Evolutionary conservation across 2,797 vertebrate species (phyloP).

Genomic region (Poecilia velifera): DNA sequence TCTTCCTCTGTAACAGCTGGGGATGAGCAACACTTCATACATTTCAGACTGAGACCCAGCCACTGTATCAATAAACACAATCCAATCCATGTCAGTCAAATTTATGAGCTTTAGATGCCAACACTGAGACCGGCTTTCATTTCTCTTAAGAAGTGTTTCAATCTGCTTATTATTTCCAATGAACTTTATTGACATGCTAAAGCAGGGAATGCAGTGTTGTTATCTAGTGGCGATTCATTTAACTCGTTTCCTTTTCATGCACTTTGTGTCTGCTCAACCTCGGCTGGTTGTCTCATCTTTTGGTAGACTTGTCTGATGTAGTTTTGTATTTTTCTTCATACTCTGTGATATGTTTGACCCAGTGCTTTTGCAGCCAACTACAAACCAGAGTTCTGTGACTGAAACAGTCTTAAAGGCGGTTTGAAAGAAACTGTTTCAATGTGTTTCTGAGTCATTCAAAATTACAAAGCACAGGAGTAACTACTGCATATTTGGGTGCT

Average conservation of each 20-base stretch:
- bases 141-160: background rate
- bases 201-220: background rate
- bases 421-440: background rate
- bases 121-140: background rate
- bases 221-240: background rate
- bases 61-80: background rate
- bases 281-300: background rate
- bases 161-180: background rate
- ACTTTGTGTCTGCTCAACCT: background rate
- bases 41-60: background rate
- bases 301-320: background rate
- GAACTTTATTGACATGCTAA: background rate
- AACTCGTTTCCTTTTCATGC: background rate
- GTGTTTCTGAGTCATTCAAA: background rate
- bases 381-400: background rate
- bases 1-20: background rate
- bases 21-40: too few species aligned
- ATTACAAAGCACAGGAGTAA: background rate
- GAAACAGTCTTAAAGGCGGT: background rate
- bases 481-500: too few species aligned
- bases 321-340: too few species aligned
- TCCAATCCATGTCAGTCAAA: background rate
- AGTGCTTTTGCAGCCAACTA: too few species aligned
- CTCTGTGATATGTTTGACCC: too few species aligned
- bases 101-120: background rate